These are phyloP conservation scores for Carassius auratus DNA, from an alignment of 2,113 vertebrate species.

Conservation along the genomic window DNA sequence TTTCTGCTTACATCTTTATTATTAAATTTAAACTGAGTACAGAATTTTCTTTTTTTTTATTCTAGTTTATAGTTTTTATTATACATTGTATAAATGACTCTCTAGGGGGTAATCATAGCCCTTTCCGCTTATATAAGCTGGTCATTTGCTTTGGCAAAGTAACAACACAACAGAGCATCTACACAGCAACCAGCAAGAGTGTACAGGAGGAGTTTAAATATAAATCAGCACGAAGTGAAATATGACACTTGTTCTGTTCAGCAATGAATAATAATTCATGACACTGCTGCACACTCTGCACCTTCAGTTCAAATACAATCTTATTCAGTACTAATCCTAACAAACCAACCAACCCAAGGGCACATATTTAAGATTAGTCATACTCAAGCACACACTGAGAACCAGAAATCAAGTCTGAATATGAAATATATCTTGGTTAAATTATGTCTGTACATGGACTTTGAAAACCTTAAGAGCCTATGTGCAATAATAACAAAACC, in stretches of 20 bases:
- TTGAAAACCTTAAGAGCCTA: background rate
- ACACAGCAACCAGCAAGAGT: background rate
- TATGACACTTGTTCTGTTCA: background rate
- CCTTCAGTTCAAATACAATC: background rate
- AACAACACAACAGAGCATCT: background rate
- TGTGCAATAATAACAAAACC: background rate
- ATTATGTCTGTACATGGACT: background rate
- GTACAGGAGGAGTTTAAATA: background rate
- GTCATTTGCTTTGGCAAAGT: conserved; percentile 18
- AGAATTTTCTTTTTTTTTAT: background rate
- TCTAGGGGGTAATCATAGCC: background rate
- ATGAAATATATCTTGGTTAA: background rate
- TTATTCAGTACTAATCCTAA: background rate
- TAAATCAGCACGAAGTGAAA: background rate
- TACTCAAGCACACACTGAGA: background rate
- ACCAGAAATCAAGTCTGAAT: background rate
- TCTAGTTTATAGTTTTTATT: background rate
- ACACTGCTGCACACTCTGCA: background rate
- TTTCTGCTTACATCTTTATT: background rate
- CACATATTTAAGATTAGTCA: background rate
- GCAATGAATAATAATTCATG: background rate
- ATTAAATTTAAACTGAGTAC: background rate
- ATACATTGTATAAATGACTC: background rate
- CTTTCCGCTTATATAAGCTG: background rate
- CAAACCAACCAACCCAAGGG: background rate